phyloP scores from a whole-genome alignment of 2,888 invertebrate genomes.

The Cheilosia pagana region DNA sequence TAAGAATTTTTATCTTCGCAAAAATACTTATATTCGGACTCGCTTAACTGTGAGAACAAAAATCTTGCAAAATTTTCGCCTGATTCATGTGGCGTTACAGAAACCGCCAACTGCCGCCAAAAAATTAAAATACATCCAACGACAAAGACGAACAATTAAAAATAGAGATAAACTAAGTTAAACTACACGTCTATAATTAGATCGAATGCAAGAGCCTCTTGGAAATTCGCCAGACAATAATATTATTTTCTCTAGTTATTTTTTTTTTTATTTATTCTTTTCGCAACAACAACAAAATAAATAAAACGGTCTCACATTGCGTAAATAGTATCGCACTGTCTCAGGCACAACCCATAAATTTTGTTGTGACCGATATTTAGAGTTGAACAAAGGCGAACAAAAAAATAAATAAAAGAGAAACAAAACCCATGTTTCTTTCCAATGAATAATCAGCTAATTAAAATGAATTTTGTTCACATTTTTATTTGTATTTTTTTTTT shows the following conservation, averaged over 20 bases:
- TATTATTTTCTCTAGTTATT: conserved; percentile 9
- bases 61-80: conserved; percentile 9
- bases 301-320: conserved; percentile 51
- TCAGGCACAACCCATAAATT: conserved; percentile 44
- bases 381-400: conserved; percentile 33
- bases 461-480: conserved; percentile 36
- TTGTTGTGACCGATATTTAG: conserved; percentile 64
- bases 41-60: background rate
- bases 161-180: conserved; percentile 22
- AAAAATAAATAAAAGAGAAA: conserved; percentile 35
- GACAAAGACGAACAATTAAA: background rate
- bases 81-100: conserved; percentile 62
- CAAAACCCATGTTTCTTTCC: conserved; percentile 25
- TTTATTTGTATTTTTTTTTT: too few species aligned
- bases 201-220: conserved; percentile 24
- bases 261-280: background rate
- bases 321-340: conserved; percentile 43
- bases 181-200: conserved; percentile 46
- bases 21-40: background rate
- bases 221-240: conserved; percentile 48
- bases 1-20: too few species aligned
- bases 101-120: conserved; percentile 10
- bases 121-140: conserved; percentile 1
- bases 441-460: conserved; percentile 64
- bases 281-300: conserved; percentile 20